A percentile compares a stretch with the other conserved stretches of the same genome.
These are phyloP conservation scores for Brachionus calyciflorus DNA, from an alignment of 1,140 invertebrate genomes.

Conservation along the genomic window DNA sequence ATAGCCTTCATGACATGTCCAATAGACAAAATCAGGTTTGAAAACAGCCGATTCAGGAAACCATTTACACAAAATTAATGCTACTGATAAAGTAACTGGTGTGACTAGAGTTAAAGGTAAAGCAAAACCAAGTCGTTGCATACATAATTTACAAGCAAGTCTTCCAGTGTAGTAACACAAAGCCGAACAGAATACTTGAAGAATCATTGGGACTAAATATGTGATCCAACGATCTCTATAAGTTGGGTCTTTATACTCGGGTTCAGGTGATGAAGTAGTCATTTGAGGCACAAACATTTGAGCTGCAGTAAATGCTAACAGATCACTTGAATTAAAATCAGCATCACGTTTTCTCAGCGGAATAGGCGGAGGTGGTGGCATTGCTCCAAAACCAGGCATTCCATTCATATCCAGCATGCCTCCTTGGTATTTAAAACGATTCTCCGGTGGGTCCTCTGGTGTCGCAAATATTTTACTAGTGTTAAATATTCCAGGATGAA, in stretches of 20 bases:
- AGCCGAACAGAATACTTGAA: slow-evolving; percentile 48
- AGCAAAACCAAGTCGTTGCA: slow-evolving; percentile 63
- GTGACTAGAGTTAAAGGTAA: slow-evolving; percentile 88
- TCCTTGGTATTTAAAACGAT: not conserved
- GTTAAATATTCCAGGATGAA: slow-evolving; percentile 45
- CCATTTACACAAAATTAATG: slow-evolving; percentile 57
- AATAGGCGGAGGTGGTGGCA: slow-evolving; percentile 10
- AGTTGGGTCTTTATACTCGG: not conserved
- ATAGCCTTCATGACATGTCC: slow-evolving; percentile 46
- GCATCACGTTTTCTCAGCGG: not conserved
- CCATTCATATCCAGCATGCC: not conserved
- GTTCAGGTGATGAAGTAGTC: not conserved
- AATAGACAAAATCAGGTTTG: slow-evolving; percentile 76
- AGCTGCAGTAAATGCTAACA: not conserved
- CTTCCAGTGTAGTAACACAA: slow-evolving; percentile 52
- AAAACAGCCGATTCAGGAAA: slow-evolving; percentile 37
- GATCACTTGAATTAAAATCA: not conserved
- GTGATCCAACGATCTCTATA: slow-evolving; percentile 16
- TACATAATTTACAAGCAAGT: slow-evolving; percentile 57
- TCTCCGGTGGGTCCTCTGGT: not conserved
- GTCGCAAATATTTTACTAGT: slow-evolving; percentile 6
- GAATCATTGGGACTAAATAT: slow-evolving; percentile 34
- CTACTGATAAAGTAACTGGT: slow-evolving; percentile 80
- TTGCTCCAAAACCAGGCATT: slow-evolving; percentile 12
- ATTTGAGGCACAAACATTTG: slow-evolving; percentile 26